A percentile compares a stretch with the other conserved stretches of the same genome.
phyloP scores from a whole-genome alignment of 2,888 invertebrate genomes.

The Macropis europaea region DNA sequence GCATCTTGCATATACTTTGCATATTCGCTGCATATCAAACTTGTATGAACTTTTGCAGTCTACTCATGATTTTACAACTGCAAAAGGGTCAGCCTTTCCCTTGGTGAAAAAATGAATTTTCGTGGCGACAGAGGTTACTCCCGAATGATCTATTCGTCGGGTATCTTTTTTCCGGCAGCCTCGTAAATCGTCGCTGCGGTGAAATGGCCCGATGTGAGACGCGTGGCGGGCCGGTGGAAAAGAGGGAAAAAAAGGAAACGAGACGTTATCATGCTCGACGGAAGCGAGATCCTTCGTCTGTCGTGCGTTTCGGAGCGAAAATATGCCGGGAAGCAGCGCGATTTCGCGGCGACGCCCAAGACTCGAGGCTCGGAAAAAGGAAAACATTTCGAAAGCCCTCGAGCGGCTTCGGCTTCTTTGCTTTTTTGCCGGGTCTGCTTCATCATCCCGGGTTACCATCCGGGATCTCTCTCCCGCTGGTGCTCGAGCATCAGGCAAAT shows the following conservation, averaged over 20 bases:
- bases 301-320: conserved; percentile 29
- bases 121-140: too few relatives aligned
- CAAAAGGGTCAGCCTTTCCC: too few relatives aligned
- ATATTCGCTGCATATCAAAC: too few relatives aligned
- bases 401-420: conserved; percentile 17
- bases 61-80: too few relatives aligned
- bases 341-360: conserved; percentile 4
- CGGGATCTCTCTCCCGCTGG: conserved; percentile 1
- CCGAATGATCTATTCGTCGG: too few relatives aligned
- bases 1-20: too few relatives aligned
- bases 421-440: conserved; percentile 24
- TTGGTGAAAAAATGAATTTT: too few relatives aligned
- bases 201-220: background rate
- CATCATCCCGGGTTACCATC: conserved; percentile 23
- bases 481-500: conserved; percentile 40
- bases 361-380: conserved; percentile 13
- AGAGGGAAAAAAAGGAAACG: conserved; percentile 5
- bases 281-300: conserved; percentile 28
- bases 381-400: conserved; percentile 37
- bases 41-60: too few relatives aligned
- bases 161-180: too few relatives aligned
- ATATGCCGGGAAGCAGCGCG: conserved; percentile 17
- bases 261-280: conserved; percentile 8
- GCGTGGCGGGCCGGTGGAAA: background rate
- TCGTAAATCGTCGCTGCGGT: background rate